Base-by-base conservation (phyloP, 1,140 invertebrate species). In the Maniola jurtina region DNA sequence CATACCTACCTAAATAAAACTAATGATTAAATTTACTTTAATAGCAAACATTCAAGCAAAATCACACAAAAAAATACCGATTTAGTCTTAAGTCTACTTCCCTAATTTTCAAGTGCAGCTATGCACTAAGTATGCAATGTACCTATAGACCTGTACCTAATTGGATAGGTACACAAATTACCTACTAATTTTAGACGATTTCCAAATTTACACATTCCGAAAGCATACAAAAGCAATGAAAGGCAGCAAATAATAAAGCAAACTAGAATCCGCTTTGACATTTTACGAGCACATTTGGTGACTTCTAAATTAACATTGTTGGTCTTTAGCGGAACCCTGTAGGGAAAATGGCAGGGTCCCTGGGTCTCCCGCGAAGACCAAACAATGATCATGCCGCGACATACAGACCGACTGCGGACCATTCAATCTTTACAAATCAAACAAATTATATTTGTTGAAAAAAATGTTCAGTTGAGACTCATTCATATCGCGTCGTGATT, bases 351-450 rank as follows among this genome's bases (percentile, higher is more conserved):
- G 83, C 83, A 79, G 87, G 86, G 86, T 81, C 71, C 79, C 78
- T 67, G 54, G 86, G 80, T 77, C 81, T 75, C 87, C 87, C 87
- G 86, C 80, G 78, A 86, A 75, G 71, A 69, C 58, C 78, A 81
- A 79, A 89, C 87, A 89, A 89, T 83, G 77, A 70, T 50, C 68
- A 70, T 63, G 77, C 75, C 73, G 75, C 77, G 79, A 79, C 77
- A 79, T 79, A 80, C 76, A 80, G 74, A 71, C 75, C 76, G 70
- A 83, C 80, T 77, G 73, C 70, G 65, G 68, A 67, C 80, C 73
- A 88, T 85, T 87, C 79, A 84, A 77, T 86, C 86, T 83, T 83
- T 84, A 88, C 83, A 89, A 89, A 87, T 87, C 84, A 88, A 87
- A 88, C 87, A 86, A 85, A 88, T 86, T 89, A 83, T 86, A 85